phyloP scores from a whole-genome alignment of 2,888 invertebrate species.

The Caradrina kadenii region DNA sequence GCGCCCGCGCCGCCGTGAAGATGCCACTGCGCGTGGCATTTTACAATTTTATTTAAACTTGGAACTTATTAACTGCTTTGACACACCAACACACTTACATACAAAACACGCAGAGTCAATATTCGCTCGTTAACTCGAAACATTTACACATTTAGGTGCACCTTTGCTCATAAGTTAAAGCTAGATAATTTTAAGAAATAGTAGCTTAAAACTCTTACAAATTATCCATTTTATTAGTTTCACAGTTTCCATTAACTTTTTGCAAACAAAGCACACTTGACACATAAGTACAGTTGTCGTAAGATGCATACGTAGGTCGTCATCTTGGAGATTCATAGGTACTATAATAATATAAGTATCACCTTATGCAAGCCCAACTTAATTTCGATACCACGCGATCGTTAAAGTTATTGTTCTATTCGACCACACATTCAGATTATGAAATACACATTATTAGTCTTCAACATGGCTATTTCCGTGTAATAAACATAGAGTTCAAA shows the following conservation, averaged over 20 bases:
- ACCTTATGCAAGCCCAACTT: constrained; percentile 1
- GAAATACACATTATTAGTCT: constrained; percentile 29
- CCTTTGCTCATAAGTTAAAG: constrained; percentile 22
- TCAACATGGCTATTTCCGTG: constrained; percentile 35
- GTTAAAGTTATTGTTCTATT: constrained; percentile 27
- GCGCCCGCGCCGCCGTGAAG: constrained; percentile 59
- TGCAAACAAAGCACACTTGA: constrained; percentile 26
- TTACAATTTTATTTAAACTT: constrained; percentile 72
- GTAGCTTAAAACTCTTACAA: constrained; percentile 3
- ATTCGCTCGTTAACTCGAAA: constrained; percentile 45
- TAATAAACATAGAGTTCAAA: constrained; percentile 31
- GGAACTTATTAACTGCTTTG: constrained; percentile 61
- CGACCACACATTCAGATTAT: constrained; percentile 34
- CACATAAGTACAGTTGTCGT: constrained; percentile 19
- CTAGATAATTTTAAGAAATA: constrained; percentile 36
- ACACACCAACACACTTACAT: constrained; percentile 60
- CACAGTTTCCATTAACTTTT: constrained; percentile 38
- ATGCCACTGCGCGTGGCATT: constrained; percentile 72
- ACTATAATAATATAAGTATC: neutral
- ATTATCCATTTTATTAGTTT: constrained; percentile 34
- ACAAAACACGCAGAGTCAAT: constrained; percentile 43
- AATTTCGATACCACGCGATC: constrained; percentile 9
- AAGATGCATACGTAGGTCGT: constrained; percentile 13
- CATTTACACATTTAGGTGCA: constrained; percentile 49
- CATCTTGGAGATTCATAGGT: constrained; percentile 10